These are phyloP conservation scores for Pristis pectinata DNA, from an alignment of 2,797 vertebrate species.

Conservation along the genomic window DNA sequence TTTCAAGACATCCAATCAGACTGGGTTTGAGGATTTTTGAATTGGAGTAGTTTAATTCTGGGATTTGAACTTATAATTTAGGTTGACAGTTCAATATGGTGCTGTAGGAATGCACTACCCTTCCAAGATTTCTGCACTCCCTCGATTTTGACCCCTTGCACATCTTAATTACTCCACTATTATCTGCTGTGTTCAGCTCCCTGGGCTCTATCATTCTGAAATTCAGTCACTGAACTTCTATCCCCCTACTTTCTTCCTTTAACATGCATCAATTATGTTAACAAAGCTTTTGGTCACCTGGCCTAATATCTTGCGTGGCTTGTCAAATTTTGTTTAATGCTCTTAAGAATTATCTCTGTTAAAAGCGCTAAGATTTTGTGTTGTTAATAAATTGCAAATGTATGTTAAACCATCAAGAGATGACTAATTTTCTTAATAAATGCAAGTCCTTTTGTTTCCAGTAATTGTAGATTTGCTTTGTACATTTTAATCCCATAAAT, in stretches of 20 bases:
- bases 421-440: neutral
- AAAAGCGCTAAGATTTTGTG: neutral
- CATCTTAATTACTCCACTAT: neutral
- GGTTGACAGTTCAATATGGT: neutral
- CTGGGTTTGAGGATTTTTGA: neutral
- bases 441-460: neutral
- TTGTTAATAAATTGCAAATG: neutral
- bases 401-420: neutral
- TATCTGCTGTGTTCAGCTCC: neutral
- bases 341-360: neutral
- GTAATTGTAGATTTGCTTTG: neutral
- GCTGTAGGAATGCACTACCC: neutral
- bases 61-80: neutral
- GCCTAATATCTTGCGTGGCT: neutral
- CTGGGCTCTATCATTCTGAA: neutral
- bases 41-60: neutral
- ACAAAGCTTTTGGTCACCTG: neutral
- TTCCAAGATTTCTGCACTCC: neutral
- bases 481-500: neutral
- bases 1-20: neutral
- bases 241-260: neutral
- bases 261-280: neutral
- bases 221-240: neutral
- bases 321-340: neutral
- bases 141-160: neutral